phyloP scores from a whole-genome alignment of 2,888 invertebrate species.

The Metallyticus violacea region DNA sequence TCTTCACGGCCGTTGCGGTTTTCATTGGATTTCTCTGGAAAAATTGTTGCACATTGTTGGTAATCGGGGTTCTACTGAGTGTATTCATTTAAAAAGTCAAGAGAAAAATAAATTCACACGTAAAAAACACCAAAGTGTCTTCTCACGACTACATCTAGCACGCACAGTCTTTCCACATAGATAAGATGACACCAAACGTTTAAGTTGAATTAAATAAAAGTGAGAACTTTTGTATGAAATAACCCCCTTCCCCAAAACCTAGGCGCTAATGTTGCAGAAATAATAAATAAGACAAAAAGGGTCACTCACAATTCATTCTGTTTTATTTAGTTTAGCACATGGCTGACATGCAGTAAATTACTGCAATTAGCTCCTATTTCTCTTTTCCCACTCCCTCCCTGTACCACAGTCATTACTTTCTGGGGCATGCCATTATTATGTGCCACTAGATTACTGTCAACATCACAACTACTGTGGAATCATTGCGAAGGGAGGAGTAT shows the following conservation, averaged over 20 bases:
- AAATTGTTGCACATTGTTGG: not conserved
- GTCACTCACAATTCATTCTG: not conserved
- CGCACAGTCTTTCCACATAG: conserved; percentile 74
- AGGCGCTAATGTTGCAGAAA: too few species aligned
- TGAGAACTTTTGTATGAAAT: conserved; percentile 32
- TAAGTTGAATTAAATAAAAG: conserved; percentile 32
- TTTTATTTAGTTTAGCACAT: not conserved
- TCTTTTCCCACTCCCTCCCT: not conserved
- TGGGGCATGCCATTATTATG: not conserved
- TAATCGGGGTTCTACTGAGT: conserved; percentile 25
- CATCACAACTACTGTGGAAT: not conserved
- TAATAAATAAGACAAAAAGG: not conserved
- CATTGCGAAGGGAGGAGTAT: not conserved
- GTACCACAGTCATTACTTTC: not conserved
- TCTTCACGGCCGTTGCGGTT: not conserved
- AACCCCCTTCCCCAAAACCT: too few species aligned
- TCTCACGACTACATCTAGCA: conserved; percentile 32
- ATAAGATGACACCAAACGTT: conserved; percentile 56
- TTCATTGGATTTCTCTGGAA: not conserved
- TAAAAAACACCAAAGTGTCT: conserved; percentile 33
- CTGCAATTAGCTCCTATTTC: too few species aligned
- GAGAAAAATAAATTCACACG: conserved; percentile 26
- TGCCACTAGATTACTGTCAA: not conserved
- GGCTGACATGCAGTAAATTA: too few species aligned
- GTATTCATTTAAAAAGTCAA: conserved; percentile 35